phyloP scores from a whole-genome alignment of 2,113 vertebrate genomes.

The Alouatta palliata region DNA sequence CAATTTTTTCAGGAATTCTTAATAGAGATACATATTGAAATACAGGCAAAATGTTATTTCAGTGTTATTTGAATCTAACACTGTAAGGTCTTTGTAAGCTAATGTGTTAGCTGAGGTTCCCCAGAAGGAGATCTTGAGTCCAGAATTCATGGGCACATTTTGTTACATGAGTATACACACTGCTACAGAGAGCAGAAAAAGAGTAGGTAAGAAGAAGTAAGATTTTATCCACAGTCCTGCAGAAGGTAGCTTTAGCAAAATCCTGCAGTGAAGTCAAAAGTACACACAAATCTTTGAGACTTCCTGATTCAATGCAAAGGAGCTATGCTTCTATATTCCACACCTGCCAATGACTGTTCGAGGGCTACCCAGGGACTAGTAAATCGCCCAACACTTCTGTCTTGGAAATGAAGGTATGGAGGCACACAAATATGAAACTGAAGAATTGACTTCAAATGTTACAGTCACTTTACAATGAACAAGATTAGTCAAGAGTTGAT shows the following conservation, averaged over 20 bases:
- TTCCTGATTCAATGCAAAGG: neutral
- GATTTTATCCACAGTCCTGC: neutral
- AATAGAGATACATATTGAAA: neutral
- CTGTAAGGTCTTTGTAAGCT: neutral
- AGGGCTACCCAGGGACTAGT: neutral
- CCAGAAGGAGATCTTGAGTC: neutral
- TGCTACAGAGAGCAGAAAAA: neutral
- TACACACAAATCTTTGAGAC: neutral
- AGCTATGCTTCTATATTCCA: neutral
- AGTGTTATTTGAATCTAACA: neutral
- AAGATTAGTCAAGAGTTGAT: neutral
- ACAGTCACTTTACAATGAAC: neutral
- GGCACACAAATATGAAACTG: neutral
- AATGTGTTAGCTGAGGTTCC: neutral
- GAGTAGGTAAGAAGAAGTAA: accelerated
- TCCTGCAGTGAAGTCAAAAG: neutral
- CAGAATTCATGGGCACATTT: neutral
- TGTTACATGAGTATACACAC: neutral
- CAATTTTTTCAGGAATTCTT: neutral
- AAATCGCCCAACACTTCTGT: neutral
- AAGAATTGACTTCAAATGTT: neutral
- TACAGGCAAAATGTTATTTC: neutral
- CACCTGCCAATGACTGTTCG: neutral
- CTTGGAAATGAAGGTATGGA: neutral
- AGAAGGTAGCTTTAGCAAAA: neutral